A percentile compares a stretch with the other conserved stretches of the same genome.
These are phyloP conservation scores for Trichomalopsis sarcophagae DNA, from an alignment of 1,140 invertebrate genomes.

Conservation along the genomic window DNA sequence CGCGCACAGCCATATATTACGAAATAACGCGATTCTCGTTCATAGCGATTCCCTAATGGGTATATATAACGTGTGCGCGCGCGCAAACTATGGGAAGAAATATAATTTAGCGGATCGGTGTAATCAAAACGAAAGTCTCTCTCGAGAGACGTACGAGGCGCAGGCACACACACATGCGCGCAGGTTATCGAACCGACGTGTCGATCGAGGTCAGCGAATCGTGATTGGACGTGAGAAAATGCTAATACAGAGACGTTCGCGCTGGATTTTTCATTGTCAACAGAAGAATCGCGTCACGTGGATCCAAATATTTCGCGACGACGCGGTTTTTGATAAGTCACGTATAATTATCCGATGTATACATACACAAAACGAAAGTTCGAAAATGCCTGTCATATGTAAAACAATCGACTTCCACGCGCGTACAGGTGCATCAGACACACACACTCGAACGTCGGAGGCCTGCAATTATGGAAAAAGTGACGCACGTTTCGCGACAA, in stretches of 20 bases:
- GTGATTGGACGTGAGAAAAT: conserved; percentile 55
- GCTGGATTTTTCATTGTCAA: conserved; percentile 6
- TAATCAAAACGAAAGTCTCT: neutral
- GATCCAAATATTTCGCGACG: neutral
- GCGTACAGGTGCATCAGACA: no score
- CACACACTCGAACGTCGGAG: no score
- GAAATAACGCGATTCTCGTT: no score
- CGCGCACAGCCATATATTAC: no score
- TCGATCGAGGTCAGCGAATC: conserved; percentile 60
- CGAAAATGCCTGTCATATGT: neutral
- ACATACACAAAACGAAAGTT: neutral
- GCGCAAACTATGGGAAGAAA: neutral
- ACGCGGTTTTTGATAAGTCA: neutral
- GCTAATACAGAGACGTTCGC: neutral
- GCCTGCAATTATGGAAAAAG: no score
- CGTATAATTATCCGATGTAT: no score
- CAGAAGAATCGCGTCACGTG: neutral
- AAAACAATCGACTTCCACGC: no score
- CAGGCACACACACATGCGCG: neutral
- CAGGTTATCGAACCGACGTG: conserved; percentile 59
- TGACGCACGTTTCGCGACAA: no score
- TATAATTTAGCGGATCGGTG: neutral
- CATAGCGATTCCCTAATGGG: no score
- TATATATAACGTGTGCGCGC: neutral
- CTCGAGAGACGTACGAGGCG: no score